Percentiles rank a stretch among this genome's conserved stretches.
Evolutionary conservation across 2,888 invertebrate genomes (phyloP).

Genomic region (Strigamia maritima): DNA sequence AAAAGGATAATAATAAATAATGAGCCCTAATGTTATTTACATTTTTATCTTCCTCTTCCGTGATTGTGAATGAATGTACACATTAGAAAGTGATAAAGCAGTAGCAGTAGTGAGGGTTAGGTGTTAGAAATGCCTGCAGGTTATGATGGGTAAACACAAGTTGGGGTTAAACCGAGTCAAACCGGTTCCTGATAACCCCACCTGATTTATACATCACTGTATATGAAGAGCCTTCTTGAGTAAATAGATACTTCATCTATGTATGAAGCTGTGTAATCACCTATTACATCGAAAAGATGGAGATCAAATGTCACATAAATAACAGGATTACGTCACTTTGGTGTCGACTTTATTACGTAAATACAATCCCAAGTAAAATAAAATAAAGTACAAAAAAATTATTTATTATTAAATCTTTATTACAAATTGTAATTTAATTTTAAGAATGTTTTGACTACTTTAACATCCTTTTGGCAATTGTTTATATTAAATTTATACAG

Average conservation of each 20-base stretch:
- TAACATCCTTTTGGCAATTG: background rate
- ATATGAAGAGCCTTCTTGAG: background rate
- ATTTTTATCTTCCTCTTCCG: constrained; percentile 16
- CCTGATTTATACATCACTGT: constrained; percentile 25
- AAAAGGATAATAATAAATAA: background rate
- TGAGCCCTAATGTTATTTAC: background rate
- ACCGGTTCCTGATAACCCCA: constrained; percentile 16
- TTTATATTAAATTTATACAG: constrained; percentile 5
- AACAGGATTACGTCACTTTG: background rate
- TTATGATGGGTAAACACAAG: constrained; percentile 3
- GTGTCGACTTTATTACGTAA: background rate
- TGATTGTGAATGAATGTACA: constrained; percentile 21
- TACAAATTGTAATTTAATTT: background rate
- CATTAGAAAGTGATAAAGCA: background rate
- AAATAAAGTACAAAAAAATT: background rate
- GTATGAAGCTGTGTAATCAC: background rate
- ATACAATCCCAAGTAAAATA: background rate
- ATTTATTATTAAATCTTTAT: background rate
- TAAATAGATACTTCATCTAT: constrained; percentile 27
- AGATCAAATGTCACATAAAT: constrained; percentile 19
- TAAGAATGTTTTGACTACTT: background rate
- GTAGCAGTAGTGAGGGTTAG: background rate
- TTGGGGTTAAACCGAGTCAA: constrained; percentile 11
- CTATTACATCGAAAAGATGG: constrained; percentile 5
- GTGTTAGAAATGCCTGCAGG: constrained; percentile 21